phyloP scores from a whole-genome alignment of 2,797 vertebrate genomes.

The Alcedo quadribrachys region DNA sequence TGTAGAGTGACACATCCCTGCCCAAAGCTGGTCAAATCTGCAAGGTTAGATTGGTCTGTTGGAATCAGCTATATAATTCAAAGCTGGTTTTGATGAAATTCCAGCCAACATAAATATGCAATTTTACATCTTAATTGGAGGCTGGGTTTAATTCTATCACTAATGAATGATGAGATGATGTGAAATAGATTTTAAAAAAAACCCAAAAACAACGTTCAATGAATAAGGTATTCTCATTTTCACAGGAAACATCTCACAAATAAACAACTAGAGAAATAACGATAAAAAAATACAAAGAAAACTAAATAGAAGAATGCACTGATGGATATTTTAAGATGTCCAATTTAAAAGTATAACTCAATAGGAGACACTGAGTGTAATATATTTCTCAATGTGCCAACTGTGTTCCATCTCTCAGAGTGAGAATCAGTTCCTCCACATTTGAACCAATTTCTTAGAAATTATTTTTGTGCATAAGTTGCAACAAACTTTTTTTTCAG shows the following conservation, averaged over 20 bases:
- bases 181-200: background rate
- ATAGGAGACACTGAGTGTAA: background rate
- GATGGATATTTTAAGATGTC: background rate
- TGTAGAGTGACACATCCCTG: background rate
- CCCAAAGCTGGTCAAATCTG: background rate
- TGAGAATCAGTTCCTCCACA: background rate
- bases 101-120: background rate
- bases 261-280: background rate
- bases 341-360: background rate
- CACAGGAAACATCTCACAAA: background rate
- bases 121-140: background rate
- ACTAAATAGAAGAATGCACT: background rate
- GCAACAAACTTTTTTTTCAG: background rate
- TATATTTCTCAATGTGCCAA: background rate
- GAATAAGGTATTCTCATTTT: background rate
- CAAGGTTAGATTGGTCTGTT: background rate
- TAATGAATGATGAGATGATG: background rate
- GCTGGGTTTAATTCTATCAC: background rate
- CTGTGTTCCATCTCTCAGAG: background rate
- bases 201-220: background rate
- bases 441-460: background rate
- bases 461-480: background rate
- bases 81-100: background rate
- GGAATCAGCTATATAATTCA: background rate
- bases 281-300: background rate